Conservation (phyloP, 2,888 invertebrate genomes). For the Athripsodes cinereus region DNA sequence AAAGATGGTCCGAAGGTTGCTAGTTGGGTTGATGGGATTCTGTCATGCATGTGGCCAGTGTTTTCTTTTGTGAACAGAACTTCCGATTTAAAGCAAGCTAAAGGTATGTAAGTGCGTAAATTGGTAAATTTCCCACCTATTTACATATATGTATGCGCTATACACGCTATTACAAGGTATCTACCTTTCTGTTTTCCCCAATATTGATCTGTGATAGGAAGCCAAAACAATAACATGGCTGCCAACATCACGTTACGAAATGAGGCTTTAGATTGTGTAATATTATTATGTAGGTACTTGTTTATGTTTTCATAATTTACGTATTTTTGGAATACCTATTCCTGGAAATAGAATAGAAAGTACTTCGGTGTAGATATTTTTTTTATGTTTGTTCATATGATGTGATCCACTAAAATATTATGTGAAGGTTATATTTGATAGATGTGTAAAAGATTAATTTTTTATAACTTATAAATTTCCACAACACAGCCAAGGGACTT, state of each 20-base stretch:
- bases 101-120: constrained; percentile 42
- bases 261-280: neutral
- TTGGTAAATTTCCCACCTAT: neutral
- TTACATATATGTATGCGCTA: neutral
- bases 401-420: too few relatives aligned
- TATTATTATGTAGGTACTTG: neutral
- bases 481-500: too few relatives aligned
- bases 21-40: constrained; percentile 71
- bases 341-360: too few relatives aligned
- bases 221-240: neutral
- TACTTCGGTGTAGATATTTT: too few relatives aligned
- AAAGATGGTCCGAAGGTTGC: constrained; percentile 13
- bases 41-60: constrained; percentile 85
- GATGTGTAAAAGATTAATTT: too few relatives aligned
- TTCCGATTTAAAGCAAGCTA: constrained; percentile 60
- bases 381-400: too few relatives aligned
- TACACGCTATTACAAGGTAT: neutral
- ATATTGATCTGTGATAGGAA: neutral
- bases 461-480: too few relatives aligned
- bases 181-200: neutral
- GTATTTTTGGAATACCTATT: too few relatives aligned
- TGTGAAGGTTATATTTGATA: too few relatives aligned
- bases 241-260: neutral
- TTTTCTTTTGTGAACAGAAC: constrained; percentile 78
- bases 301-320: too few relatives aligned